Evolutionary conservation across 2,888 invertebrate genomes (phyloP).

Genomic region (Eupithecia exiguata): DNA sequence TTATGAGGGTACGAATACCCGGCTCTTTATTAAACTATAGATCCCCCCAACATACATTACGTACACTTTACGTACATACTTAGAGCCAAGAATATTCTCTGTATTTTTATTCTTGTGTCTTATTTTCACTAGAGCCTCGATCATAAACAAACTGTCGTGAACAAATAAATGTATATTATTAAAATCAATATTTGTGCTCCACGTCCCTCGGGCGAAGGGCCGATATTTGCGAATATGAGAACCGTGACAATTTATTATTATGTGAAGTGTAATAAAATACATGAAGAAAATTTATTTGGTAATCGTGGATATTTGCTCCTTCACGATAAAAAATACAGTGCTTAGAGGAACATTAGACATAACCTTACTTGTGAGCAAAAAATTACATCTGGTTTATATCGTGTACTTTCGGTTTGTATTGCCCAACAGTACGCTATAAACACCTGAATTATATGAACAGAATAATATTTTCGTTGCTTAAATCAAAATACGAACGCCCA

Average conservation of each 20-base stretch:
- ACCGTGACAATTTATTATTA: not conserved
- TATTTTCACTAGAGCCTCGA: not conserved
- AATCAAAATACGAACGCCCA: no score
- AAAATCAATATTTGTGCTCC: not conserved
- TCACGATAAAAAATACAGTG: not conserved
- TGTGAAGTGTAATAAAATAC: not conserved
- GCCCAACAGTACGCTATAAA: no score
- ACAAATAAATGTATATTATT: not conserved
- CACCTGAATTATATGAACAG: no score
- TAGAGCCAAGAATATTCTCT: no score
- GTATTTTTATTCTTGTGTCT: no score
- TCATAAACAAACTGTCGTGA: not conserved
- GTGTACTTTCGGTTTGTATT: not conserved
- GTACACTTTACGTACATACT: no score
- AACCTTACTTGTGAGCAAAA: not conserved
- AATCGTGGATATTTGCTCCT: not conserved
- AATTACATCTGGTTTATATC: not conserved
- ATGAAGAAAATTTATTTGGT: not conserved
- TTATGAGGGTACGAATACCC: no score
- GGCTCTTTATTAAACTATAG: no score
- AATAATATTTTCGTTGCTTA: no score
- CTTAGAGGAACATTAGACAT: not conserved
- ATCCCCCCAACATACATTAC: no score
- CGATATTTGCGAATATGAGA: conserved; percentile 4
- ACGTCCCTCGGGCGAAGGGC: not conserved